Evolutionary conservation across 2,888 invertebrate species (phyloP), one percentile per base, ranked within the genome.

Genomic region (Corbicula japonica): DNA sequence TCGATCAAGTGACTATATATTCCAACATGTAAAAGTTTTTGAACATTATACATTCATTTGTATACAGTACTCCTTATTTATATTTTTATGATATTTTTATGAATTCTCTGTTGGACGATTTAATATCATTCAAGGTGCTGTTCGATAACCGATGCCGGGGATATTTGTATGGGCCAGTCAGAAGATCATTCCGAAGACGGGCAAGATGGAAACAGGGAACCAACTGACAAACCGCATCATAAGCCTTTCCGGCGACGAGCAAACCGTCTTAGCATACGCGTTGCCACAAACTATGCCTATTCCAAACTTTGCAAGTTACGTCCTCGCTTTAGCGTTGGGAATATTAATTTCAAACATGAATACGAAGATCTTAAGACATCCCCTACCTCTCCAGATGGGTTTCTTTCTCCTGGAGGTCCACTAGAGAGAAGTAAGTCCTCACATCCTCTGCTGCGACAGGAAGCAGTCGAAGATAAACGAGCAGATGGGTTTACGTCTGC

Each of bases 131-230:
- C 15, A 76, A 89, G 89, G 34, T 84, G 83, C 46, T 80, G 77
- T 66, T 88, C 88, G 6, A 88, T 88, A 66, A 86, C 88, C 3
- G 89, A 89, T 60, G 88, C 63, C 63, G 88, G 66, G 23, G 87
- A 86, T 6, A 76, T 87, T 12, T 86, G 83, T 41, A 84, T 78
- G 62, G 86, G 83, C 0, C 38, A 78, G 10, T 79, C 76, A 1
- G 84, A 85, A 8, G 89, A 86, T 28, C 80, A 56, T n/a, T 72
- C 82, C 2, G 80, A 85, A 0, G 80, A 82, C 21, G 66, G 35
- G 2, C 48, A n/a, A 2, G 41, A 23, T 21, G 18, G 54, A 23
- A 23, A 54, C 32, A 32, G 10, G 18, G 30, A 15, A 15, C 18
- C 30, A 18, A 2, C 44, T 30, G 34, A 58, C 41, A 34, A 5